Evolutionary conservation across 2,888 invertebrate species (phyloP).

Genomic region (Cosmorhoe ocellata): DNA sequence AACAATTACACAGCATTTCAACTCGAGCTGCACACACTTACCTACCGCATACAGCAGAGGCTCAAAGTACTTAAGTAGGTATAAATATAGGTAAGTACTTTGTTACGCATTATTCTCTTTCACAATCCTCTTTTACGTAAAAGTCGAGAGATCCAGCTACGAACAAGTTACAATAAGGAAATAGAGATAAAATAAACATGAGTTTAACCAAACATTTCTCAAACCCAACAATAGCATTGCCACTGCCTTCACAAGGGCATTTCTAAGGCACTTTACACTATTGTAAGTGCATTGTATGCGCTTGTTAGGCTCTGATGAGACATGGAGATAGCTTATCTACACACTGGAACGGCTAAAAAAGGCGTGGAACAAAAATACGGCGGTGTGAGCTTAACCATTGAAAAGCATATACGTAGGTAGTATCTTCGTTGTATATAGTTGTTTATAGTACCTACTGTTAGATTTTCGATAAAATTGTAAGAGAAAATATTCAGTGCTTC

Average conservation of each 20-base stretch:
- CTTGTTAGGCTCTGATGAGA: constrained; percentile 34
- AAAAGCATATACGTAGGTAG: constrained; percentile 2
- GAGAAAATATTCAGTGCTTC: too few relatives aligned
- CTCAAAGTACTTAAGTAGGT: too few relatives aligned
- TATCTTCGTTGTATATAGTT: not conserved
- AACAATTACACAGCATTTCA: constrained; percentile 38
- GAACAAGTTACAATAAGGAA: not conserved
- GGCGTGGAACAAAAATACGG: constrained; percentile 28
- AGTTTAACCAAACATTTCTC: constrained; percentile 19
- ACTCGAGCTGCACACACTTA: too few relatives aligned
- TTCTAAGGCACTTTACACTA: constrained; percentile 27
- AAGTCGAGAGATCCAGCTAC: not conserved
- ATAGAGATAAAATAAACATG: constrained; percentile 10
- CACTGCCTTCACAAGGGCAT: constrained; percentile 32
- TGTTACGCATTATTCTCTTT: too few relatives aligned
- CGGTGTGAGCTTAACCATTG: constrained; percentile 21
- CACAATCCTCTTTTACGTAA: too few relatives aligned
- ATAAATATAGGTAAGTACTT: too few relatives aligned
- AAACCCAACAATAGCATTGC: constrained; percentile 38
- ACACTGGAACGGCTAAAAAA: constrained; percentile 13
- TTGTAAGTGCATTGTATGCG: constrained; percentile 31
- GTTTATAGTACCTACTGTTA: too few relatives aligned
- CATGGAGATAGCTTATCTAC: constrained; percentile 31
- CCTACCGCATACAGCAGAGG: too few relatives aligned
- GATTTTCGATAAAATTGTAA: too few relatives aligned